These are phyloP conservation scores for Drepana falcataria DNA, from an alignment of 2,888 invertebrate genomes.

Conservation along the genomic window DNA sequence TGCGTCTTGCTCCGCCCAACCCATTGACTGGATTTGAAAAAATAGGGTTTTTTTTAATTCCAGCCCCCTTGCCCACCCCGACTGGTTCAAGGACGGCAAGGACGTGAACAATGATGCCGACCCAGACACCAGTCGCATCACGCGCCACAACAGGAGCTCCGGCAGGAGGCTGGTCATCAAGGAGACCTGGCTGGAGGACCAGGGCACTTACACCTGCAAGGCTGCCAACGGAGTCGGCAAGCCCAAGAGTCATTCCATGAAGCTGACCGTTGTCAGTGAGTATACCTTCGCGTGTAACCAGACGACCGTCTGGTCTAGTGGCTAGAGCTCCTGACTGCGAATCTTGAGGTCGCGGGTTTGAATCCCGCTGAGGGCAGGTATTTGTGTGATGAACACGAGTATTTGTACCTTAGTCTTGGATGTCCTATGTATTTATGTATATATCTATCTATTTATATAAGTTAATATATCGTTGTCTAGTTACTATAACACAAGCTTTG, in stretches of 20 bases:
- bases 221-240: slow-evolving; percentile 49
- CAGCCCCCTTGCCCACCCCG: slow-evolving; percentile 54
- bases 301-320: too few species aligned
- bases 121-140: slow-evolving; percentile 37
- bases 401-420: too few species aligned
- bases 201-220: slow-evolving; percentile 52
- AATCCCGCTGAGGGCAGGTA: too few species aligned
- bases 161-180: slow-evolving; percentile 59
- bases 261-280: slow-evolving; percentile 56
- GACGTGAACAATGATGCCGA: slow-evolving; percentile 33
- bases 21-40: background rate
- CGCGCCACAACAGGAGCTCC: slow-evolving; percentile 54
- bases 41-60: background rate
- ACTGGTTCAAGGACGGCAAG: slow-evolving; percentile 57
- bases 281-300: slow-evolving; percentile 10
- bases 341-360: too few species aligned
- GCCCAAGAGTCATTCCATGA: slow-evolving; percentile 43
- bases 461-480: too few species aligned
- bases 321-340: too few species aligned
- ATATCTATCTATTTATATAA: too few species aligned
- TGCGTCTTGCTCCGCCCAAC: background rate
- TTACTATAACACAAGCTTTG: too few species aligned
- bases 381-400: too few species aligned
- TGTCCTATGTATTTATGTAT: too few species aligned
- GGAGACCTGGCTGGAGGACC: slow-evolving; percentile 42